Evolutionary conservation across 2,888 invertebrate genomes (phyloP).

Genomic region (Luperina testacea): DNA sequence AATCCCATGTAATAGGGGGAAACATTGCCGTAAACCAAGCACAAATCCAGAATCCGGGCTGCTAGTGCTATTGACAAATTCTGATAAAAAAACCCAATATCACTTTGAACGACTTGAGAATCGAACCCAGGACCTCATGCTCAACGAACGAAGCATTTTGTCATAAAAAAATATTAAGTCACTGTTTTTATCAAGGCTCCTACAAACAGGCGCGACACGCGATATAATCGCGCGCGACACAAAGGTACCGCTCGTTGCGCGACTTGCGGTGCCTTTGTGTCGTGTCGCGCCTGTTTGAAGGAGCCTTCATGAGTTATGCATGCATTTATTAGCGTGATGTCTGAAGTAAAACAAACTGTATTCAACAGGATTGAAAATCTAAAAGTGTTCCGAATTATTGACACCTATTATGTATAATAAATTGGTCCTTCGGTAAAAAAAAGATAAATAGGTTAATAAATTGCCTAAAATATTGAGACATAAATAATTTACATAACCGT

Average conservation of each 20-base stretch:
- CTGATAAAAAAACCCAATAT: background rate
- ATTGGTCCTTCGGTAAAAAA: slow-evolving; percentile 1
- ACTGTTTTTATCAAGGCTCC: background rate
- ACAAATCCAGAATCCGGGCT: background rate
- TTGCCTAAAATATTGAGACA: slow-evolving; percentile 18
- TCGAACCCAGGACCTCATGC: background rate
- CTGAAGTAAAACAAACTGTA: background rate
- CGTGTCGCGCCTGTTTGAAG: no score
- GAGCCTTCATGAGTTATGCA: no score
- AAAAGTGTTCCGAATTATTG: background rate
- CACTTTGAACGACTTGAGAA: background rate
- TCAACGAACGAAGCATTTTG: background rate
- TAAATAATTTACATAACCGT: slow-evolving; percentile 23
- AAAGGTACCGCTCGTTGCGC: no score
- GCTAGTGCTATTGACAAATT: background rate
- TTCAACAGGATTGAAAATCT: background rate
- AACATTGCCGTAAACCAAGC: background rate
- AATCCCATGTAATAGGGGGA: background rate
- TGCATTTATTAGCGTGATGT: no score
- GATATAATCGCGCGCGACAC: no score
- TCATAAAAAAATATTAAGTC: background rate
- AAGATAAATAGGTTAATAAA: slow-evolving; percentile 3
- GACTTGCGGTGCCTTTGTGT: no score
- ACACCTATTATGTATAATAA: background rate
- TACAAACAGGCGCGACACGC: no score